Percentiles rank a stretch among this genome's conserved stretches.
Evolutionary conservation across 23 tunicate species (phyloP).

Genomic region (Styela clava): DNA sequence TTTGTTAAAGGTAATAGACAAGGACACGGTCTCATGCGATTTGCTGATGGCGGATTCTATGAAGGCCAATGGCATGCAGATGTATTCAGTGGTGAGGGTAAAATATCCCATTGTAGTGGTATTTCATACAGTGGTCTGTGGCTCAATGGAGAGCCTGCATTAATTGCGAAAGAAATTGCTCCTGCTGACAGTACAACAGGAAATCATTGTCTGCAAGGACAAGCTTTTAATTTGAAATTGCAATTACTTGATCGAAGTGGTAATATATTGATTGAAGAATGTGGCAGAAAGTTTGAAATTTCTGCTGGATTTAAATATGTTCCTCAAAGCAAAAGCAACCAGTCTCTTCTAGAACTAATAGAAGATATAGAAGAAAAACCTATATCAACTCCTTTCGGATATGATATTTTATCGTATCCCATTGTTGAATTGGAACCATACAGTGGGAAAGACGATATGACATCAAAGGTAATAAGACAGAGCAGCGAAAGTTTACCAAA

Average conservation of each 20-base stretch:
- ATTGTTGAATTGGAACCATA: constrained; percentile 34
- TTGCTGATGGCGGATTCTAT: constrained; percentile 58
- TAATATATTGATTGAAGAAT: constrained; percentile 44
- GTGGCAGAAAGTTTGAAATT: constrained; percentile 71
- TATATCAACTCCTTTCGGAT: constrained; percentile 78
- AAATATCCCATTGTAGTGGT: constrained; percentile 65
- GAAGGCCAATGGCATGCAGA: constrained; percentile 89
- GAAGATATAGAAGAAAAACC: constrained; percentile 72
- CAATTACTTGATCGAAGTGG: constrained; percentile 33
- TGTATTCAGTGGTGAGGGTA: constrained; percentile 81
- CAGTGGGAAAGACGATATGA: constrained; percentile 22
- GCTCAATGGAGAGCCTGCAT: constrained; percentile 56
- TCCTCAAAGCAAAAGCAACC: constrained; percentile 25
- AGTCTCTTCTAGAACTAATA: constrained; percentile 61
- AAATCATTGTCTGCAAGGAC: constrained; percentile 47
- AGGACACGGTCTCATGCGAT: constrained; percentile 68
- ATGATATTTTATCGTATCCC: constrained; percentile 75
- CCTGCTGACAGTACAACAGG: constrained; percentile 22
- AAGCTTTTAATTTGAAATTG: constrained; percentile 47
- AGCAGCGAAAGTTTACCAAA: not conserved
- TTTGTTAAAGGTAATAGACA: constrained; percentile 76
- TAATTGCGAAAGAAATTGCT: constrained; percentile 30
- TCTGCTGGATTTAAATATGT: constrained; percentile 59
- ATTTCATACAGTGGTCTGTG: constrained; percentile 71
- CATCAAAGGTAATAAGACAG: not conserved